Evolutionary conservation across 2,888 invertebrate species (phyloP).

Genomic region (Prenolepis imparis): DNA sequence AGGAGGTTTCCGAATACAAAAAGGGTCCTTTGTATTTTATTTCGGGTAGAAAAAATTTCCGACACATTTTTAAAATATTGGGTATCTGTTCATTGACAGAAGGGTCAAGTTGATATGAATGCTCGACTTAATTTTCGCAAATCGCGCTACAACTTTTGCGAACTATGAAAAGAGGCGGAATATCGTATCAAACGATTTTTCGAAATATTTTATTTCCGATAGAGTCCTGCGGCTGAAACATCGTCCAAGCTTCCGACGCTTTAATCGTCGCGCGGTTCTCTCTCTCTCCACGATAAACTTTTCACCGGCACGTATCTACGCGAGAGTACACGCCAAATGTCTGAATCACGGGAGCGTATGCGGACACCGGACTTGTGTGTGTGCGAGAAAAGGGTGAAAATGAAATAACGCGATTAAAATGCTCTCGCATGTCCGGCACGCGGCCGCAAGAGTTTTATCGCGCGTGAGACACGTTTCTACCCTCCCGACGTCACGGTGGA

Average conservation of each 20-base stretch:
- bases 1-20: no score
- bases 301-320: slow-evolving; percentile 43
- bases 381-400: slow-evolving; percentile 39
- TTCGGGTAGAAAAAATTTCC: no score
- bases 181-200: neutral
- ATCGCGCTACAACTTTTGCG: neutral
- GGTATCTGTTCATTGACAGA: no score
- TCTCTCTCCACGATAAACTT: slow-evolving; percentile 45
- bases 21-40: no score
- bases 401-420: slow-evolving; percentile 53
- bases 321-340: slow-evolving; percentile 44
- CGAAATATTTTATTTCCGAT: neutral
- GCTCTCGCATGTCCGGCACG: slow-evolving; percentile 50
- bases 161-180: neutral
- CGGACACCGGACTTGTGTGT: neutral
- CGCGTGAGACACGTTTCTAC: slow-evolving; percentile 19
- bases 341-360: slow-evolving; percentile 30
- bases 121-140: neutral
- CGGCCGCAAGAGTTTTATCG: slow-evolving; percentile 53
- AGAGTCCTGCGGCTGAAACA: neutral
- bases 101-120: neutral
- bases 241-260: neutral
- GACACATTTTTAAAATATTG: no score
- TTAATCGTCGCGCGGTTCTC: slow-evolving; percentile 42
- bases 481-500: slow-evolving; percentile 10